These are phyloP conservation scores for Catajapyx aquilonaris DNA, from an alignment of 1,140 invertebrate genomes.

Conservation along the genomic window DNA sequence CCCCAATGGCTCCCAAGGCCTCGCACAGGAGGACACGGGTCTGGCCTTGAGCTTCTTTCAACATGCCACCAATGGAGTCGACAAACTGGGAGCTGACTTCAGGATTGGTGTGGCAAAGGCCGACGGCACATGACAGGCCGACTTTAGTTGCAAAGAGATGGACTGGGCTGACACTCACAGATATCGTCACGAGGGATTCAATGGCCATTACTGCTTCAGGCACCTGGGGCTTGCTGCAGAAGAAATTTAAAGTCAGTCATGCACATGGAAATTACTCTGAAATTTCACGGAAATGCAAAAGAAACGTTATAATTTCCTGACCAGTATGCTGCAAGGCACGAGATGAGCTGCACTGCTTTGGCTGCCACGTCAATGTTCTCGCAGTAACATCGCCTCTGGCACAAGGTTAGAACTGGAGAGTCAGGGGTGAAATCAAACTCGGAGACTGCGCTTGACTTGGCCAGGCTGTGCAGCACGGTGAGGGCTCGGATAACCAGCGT, in stretches of 20 bases:
- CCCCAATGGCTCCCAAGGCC: conserved; percentile 50
- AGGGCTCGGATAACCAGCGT: conserved; percentile 19
- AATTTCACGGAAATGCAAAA: no score
- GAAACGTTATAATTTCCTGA: conserved; percentile 17
- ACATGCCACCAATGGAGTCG: conserved; percentile 32
- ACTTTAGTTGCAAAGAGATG: no score
- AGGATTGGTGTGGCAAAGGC: conserved; percentile 34
- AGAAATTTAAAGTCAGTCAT: no score
- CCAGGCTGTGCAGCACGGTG: conserved; percentile 28
- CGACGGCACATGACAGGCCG: conserved; percentile 43
- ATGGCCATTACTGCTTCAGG: no score
- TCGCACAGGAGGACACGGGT: conserved; percentile 29
- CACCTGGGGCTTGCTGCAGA: no score
- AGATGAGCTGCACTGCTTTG: conserved; percentile 37
- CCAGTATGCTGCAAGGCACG: conserved; percentile 42
- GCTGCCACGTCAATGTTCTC: conserved; percentile 36
- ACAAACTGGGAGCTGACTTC: conserved; percentile 37
- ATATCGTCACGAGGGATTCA: no score
- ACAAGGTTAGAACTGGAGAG: conserved; percentile 28
- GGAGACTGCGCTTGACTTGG: conserved; percentile 30
- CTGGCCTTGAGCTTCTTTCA: conserved; percentile 14
- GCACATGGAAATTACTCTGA: no score
- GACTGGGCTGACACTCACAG: no score
- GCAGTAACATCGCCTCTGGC: conserved; percentile 32
- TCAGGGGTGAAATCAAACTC: conserved; percentile 17